phyloP scores from a whole-genome alignment of 1,140 invertebrate species.

The Pogonus chalceus region DNA sequence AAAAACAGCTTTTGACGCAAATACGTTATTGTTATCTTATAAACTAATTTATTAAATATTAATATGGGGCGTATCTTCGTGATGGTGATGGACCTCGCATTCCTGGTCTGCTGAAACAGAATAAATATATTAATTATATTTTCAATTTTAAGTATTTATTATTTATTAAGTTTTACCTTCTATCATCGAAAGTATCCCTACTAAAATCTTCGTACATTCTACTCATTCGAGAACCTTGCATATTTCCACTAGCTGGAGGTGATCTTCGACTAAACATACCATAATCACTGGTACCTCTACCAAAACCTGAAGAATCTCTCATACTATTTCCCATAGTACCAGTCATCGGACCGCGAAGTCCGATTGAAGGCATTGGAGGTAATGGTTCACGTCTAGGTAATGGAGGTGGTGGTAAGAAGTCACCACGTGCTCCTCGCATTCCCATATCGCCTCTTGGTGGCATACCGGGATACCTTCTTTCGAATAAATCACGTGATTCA shows the following conservation, averaged over 20 bases:
- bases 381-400: slow-evolving; percentile 53
- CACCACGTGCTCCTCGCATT: slow-evolving; percentile 50
- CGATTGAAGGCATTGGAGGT: slow-evolving; percentile 53
- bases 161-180: slow-evolving; percentile 47
- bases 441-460: slow-evolving; percentile 47
- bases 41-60: slow-evolving; percentile 31
- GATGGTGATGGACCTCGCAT: slow-evolving; percentile 64
- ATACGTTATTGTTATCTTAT: background rate
- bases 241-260: slow-evolving; percentile 40
- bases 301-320: slow-evolving; percentile 30
- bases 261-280: slow-evolving; percentile 74
- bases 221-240: slow-evolving; percentile 36
- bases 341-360: slow-evolving; percentile 41
- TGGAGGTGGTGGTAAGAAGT: slow-evolving; percentile 49
- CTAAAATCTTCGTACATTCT: slow-evolving; percentile 77
- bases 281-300: slow-evolving; percentile 51
- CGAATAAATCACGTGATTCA: slow-evolving; percentile 65
- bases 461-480: slow-evolving; percentile 61
- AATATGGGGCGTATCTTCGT: slow-evolving; percentile 72
- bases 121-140: slow-evolving; percentile 11
- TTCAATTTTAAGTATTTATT: slow-evolving; percentile 10
- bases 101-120: slow-evolving; percentile 50
- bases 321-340: slow-evolving; percentile 40
- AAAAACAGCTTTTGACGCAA: background rate
- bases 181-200: slow-evolving; percentile 72